phyloP scores from a whole-genome alignment of 2,797 vertebrate species.

The Hybognathus amarus region DNA sequence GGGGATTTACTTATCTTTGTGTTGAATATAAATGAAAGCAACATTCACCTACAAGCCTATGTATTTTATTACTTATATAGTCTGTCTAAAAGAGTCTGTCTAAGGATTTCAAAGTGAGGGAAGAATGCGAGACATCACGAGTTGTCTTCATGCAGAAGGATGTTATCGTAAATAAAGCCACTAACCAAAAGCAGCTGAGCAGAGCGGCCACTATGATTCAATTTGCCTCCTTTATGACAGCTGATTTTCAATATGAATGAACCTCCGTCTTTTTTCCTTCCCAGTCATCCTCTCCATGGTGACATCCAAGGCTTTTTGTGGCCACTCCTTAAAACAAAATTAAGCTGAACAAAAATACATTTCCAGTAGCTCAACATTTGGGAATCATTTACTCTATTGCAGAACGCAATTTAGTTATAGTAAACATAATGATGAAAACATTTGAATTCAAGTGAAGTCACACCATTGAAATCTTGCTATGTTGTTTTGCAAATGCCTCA shows the following conservation, averaged over 20 bases:
- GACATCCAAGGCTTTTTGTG: constrained; percentile 7
- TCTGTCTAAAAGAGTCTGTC: neutral
- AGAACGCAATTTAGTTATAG: constrained; percentile 12
- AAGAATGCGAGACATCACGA: neutral
- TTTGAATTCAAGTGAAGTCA: constrained; percentile 1
- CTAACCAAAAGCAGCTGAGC: constrained; percentile 36
- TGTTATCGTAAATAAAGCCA: constrained; percentile 25
- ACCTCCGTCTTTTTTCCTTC: neutral
- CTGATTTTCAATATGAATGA: constrained; percentile 59
- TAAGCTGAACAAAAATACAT: constrained; percentile 14
- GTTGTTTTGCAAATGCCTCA: constrained; percentile 13
- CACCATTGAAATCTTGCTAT: constrained; percentile 18
- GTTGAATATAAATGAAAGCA: neutral
- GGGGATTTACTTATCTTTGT: neutral
- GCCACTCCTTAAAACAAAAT: constrained; percentile 1
- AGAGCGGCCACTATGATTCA: constrained; percentile 26
- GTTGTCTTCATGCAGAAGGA: neutral
- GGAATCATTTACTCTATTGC: neutral
- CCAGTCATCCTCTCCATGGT: constrained; percentile 22
- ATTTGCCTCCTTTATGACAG: constrained; percentile 49
- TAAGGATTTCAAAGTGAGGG: neutral
- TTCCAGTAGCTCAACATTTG: neutral
- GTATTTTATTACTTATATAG: neutral
- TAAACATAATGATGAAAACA: constrained; percentile 11
- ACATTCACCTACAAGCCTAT: neutral